phyloP scores from a whole-genome alignment of 1,140 invertebrate species.

The Seison nebaliae region DNA sequence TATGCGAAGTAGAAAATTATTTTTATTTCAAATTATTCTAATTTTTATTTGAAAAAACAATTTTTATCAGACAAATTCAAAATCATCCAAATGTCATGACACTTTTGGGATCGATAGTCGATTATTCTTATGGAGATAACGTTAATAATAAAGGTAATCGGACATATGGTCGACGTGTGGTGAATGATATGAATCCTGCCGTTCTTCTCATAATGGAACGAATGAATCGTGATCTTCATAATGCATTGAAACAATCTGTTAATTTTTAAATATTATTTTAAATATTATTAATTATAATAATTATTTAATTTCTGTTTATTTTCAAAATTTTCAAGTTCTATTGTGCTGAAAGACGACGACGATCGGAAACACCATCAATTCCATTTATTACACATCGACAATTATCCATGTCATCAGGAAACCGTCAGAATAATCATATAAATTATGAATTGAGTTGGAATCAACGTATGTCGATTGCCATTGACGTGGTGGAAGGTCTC shows the following conservation, averaged over 20 bases:
- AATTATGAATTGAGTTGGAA: slow-evolving; percentile 6
- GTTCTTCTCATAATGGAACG: slow-evolving; percentile 48
- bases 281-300: background rate
- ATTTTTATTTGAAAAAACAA: background rate
- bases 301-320: too few species aligned
- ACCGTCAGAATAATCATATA: background rate
- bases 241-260: slow-evolving; percentile 41
- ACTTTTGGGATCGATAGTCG: slow-evolving; percentile 52
- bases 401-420: too few species aligned
- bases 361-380: too few species aligned
- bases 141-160: slow-evolving; percentile 16
- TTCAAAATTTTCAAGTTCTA: too few species aligned
- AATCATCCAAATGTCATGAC: slow-evolving; percentile 53
- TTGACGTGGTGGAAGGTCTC: slow-evolving; percentile 46
- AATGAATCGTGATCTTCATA: slow-evolving; percentile 47
- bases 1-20: slow-evolving; percentile 7
- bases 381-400: too few species aligned
- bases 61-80: slow-evolving; percentile 44
- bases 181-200: slow-evolving; percentile 31
- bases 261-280: background rate
- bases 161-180: background rate
- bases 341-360: too few species aligned
- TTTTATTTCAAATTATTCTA: background rate
- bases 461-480: slow-evolving; percentile 36
- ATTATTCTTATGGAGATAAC: slow-evolving; percentile 43